Evolutionary conservation across 2,113 vertebrate species (phyloP).

Genomic region (Rhodinocichla rosea): DNA sequence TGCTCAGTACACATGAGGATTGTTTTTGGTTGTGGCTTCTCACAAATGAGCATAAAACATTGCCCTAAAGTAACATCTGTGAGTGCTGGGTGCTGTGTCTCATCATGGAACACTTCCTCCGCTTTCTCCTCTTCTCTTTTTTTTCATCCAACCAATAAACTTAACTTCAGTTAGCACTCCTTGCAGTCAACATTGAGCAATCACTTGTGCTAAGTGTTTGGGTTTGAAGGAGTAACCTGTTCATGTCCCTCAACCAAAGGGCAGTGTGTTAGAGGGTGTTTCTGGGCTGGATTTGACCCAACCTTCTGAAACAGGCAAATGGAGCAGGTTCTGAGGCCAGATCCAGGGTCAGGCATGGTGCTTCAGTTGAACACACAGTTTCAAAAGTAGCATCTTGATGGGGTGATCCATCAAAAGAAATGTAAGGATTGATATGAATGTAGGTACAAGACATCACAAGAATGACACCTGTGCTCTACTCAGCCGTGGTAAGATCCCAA

Average conservation of each 20-base stretch:
- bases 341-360: neutral
- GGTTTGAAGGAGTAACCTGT: neutral
- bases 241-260: neutral
- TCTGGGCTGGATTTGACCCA: neutral
- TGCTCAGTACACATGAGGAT: neutral
- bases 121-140: neutral
- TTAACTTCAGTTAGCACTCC: neutral
- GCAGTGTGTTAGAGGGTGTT: neutral
- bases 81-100: neutral
- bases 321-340: neutral
- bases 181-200: slow-evolving; percentile 1
- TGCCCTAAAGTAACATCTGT: neutral
- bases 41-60: neutral
- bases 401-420: neutral
- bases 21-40: slow-evolving; percentile 36
- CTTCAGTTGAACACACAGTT: neutral
- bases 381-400: neutral
- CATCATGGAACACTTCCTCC: neutral
- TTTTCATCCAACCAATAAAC: neutral
- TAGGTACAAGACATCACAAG: neutral
- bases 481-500: neutral
- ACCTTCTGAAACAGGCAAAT: neutral
- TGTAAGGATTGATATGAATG: neutral
- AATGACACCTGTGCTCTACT: neutral
- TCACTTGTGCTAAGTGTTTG: neutral